These are phyloP conservation scores for Onthophagus taurus DNA, from an alignment of 1,140 invertebrate species.

Conservation along the genomic window DNA sequence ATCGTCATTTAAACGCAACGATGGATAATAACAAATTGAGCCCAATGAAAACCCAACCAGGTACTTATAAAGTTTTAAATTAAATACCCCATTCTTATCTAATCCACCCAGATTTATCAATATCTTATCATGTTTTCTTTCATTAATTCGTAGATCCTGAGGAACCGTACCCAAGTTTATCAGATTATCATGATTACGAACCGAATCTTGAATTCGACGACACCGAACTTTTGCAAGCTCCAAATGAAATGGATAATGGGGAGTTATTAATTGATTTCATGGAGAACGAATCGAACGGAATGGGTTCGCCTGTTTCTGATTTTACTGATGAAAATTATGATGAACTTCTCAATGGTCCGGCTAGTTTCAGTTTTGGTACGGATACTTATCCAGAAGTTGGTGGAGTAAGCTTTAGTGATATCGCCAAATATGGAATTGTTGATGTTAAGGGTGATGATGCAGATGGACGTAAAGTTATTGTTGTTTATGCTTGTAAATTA, in stretches of 20 bases:
- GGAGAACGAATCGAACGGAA: conserved; percentile 31
- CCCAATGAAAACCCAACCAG: conserved; percentile 18
- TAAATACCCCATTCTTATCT: conserved; percentile 9
- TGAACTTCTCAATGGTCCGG: conserved; percentile 59
- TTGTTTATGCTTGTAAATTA: conserved; percentile 87
- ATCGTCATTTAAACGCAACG: neutral
- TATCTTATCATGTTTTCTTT: conserved; percentile 8
- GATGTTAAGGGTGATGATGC: conserved; percentile 88
- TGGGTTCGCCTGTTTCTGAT: conserved; percentile 34
- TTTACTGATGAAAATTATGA: conserved; percentile 82
- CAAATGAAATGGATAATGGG: conserved; percentile 37
- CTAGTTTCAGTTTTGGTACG: conserved; percentile 30
- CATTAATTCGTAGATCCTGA: conserved; percentile 49
- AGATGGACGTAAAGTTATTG: conserved; percentile 85
- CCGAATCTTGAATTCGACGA: conserved; percentile 94
- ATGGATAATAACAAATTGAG: conserved; percentile 25
- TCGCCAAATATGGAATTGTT: conserved; percentile 73
- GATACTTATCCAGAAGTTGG: conserved; percentile 40
- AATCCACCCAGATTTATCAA: neutral
- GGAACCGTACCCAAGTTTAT: conserved; percentile 78
- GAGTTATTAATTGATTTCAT: conserved; percentile 30
- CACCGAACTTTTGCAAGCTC: conserved; percentile 66
- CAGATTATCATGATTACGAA: conserved; percentile 87
- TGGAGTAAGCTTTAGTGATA: conserved; percentile 60
- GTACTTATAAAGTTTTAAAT: too few relatives aligned